Base-by-base conservation (phyloP, 2,113 vertebrate species). In the Oxyura jamaicensis region DNA sequence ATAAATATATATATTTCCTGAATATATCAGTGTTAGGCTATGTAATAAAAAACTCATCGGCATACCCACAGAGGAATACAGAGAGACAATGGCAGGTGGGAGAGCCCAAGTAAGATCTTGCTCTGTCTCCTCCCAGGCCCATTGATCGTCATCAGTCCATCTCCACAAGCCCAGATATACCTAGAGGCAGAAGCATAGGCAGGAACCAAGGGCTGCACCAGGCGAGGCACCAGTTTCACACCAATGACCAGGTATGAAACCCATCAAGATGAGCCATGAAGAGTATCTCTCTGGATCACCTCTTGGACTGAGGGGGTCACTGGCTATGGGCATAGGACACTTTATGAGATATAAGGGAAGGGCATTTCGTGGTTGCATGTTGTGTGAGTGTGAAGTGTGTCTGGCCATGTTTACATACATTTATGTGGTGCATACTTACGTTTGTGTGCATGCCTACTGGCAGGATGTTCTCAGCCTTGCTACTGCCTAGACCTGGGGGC, bases 381-480 rank as follows among this genome's bases (percentile, higher is more conserved):
- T 41, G 36, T 63, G 25, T 18, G 17, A 41, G 16, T 39, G 25
- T 23, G 36, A 63, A 41, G 25, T 13, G 16, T 63, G 36, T 28
- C 36, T 41, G 25, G 60, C 10, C 36, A 39, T 18, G 60, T 63
- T 35, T 82, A 17, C 5, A 11, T 18, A 9, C 29, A 53, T 5
- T 2, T 60, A 31, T 0, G 1, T 20, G 33, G 3, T 6, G 3
- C 13, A 23, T 36, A 29, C 8, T 3, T 22, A 35, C 3, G 13
- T 60, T 73, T 65, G 11, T 23, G 11, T 12, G 8, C 29, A 12
- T 52, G 35, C 36, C 6, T 39, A 63, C 60, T 63, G 36, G 22
- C 28, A 86, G 41, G 14, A 50, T 13, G n/a, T 66, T 62, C 41
- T 69, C 44, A 88, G 28, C 10, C 25, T 71, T 71, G 39, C 5